These are phyloP conservation scores for Eupeodes corollae DNA, from an alignment of 1,140 invertebrate species.

Conservation along the genomic window DNA sequence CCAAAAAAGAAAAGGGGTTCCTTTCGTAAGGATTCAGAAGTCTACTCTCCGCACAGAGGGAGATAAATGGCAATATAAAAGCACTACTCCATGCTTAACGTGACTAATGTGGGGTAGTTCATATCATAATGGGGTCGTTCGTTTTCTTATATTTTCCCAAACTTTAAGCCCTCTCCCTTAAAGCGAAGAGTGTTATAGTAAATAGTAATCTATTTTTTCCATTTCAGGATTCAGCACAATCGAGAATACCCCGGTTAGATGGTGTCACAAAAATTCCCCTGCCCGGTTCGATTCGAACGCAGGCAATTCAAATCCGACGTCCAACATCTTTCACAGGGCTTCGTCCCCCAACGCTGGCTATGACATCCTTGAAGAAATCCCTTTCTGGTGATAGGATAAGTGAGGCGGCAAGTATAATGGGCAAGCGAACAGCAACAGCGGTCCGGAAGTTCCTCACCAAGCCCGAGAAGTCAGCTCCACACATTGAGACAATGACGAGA, in stretches of 20 bases:
- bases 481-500: not conserved
- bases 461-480: slow-evolving; percentile 2
- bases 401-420: slow-evolving; percentile 19
- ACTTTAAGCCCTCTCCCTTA: too few relatives aligned
- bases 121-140: too few relatives aligned
- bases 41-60: too few relatives aligned
- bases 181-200: too few relatives aligned
- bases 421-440: slow-evolving; percentile 10
- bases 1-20: too few relatives aligned
- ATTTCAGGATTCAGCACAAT: slow-evolving; percentile 24
- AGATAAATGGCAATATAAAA: too few relatives aligned
- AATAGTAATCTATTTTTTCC: not conserved
- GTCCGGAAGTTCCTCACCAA: slow-evolving; percentile 13
- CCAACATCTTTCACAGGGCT: slow-evolving; percentile 6
- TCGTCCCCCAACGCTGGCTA: not conserved
- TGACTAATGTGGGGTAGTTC: too few relatives aligned
- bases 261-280: slow-evolving; percentile 26
- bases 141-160: too few relatives aligned
- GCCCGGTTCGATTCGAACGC: slow-evolving; percentile 16
- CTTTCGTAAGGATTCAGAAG: too few relatives aligned
- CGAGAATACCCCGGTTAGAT: slow-evolving; percentile 30
- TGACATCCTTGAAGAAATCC: slow-evolving; percentile 21
- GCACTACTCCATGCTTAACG: too few relatives aligned
- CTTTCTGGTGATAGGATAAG: slow-evolving; percentile 24
- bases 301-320: slow-evolving; percentile 2